These are phyloP conservation scores for Tympanoctomys barrerae DNA, from an alignment of 2,797 vertebrate species.

Conservation along the genomic window DNA sequence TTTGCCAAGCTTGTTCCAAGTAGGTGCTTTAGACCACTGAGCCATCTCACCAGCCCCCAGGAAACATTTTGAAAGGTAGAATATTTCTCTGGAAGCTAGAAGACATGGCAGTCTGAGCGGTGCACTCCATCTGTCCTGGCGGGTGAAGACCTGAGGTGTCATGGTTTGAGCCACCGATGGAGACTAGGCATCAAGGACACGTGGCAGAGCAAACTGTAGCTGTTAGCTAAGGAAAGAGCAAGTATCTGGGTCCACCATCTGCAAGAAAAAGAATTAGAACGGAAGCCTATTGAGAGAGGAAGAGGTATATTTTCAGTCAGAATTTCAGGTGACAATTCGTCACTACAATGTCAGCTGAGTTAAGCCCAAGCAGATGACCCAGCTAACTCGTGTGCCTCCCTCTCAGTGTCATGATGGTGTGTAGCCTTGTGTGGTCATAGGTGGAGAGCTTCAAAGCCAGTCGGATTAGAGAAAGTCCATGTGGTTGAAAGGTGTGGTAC, in stretches of 20 bases:
- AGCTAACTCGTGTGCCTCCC: not conserved
- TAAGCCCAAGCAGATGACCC: not conserved
- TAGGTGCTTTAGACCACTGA: no score
- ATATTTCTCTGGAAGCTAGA: not conserved
- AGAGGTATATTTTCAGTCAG: not conserved
- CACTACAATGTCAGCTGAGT: not conserved
- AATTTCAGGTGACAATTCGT: not conserved
- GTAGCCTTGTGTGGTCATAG: not conserved
- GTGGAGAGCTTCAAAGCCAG: not conserved
- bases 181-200: not conserved
- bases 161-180: not conserved
- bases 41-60: no score
- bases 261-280: not conserved
- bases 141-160: not conserved
- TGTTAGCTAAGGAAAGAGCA: not conserved
- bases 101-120: not conserved
- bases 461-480: not conserved
- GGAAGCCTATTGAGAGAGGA: not conserved
- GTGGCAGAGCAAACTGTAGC: not conserved
- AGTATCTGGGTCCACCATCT: not conserved
- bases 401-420: not conserved
- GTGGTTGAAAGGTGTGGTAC: not conserved
- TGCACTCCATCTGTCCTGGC: not conserved
- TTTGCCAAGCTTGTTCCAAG: no score
- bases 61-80: slow-evolving; percentile 74